Evolutionary conservation across 2,888 invertebrate genomes (phyloP).

Genomic region (Acronicta psi): DNA sequence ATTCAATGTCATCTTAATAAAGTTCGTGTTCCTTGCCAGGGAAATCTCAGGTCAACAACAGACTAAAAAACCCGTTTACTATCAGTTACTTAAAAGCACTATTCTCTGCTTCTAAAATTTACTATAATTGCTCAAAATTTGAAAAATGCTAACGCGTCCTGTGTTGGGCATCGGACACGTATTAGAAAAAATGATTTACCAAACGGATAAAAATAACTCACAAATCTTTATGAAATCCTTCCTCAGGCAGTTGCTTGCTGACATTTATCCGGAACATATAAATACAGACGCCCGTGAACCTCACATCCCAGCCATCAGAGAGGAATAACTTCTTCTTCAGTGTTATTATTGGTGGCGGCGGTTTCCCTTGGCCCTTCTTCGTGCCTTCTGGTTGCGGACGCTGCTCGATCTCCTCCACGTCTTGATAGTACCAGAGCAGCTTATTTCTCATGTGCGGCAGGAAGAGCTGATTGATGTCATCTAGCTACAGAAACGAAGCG

Average conservation of each 20-base stretch:
- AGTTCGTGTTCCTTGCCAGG: too few species aligned
- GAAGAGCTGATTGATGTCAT: slow-evolving; percentile 96
- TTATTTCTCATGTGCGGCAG: slow-evolving; percentile 95
- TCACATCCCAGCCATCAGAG: slow-evolving; percentile 95
- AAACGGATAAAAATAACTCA: slow-evolving; percentile 72
- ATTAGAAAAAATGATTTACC: not conserved
- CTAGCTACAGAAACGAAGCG: slow-evolving; percentile 90
- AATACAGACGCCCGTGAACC: slow-evolving; percentile 94
- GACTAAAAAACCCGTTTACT: too few species aligned
- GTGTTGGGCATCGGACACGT: too few species aligned
- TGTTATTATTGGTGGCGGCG: slow-evolving; percentile 79
- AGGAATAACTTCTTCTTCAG: slow-evolving; percentile 94
- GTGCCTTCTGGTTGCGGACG: slow-evolving; percentile 82
- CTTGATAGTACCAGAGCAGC: slow-evolving; percentile 96
- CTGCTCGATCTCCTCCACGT: slow-evolving; percentile 92
- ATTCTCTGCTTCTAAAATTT: too few species aligned
- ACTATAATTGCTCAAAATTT: too few species aligned
- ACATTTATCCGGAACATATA: slow-evolving; percentile 96
- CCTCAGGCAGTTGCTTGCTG: slow-evolving; percentile 95
- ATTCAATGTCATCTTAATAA: too few species aligned
- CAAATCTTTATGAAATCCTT: slow-evolving; percentile 96
- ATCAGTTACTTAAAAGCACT: too few species aligned
- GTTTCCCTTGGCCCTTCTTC: slow-evolving; percentile 85
- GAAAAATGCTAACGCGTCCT: too few species aligned
- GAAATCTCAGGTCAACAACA: too few species aligned